Evolutionary conservation across 92 coral and sea anemone genomes (phyloP).

Genomic region (Zoanthus sansibaricus): DNA sequence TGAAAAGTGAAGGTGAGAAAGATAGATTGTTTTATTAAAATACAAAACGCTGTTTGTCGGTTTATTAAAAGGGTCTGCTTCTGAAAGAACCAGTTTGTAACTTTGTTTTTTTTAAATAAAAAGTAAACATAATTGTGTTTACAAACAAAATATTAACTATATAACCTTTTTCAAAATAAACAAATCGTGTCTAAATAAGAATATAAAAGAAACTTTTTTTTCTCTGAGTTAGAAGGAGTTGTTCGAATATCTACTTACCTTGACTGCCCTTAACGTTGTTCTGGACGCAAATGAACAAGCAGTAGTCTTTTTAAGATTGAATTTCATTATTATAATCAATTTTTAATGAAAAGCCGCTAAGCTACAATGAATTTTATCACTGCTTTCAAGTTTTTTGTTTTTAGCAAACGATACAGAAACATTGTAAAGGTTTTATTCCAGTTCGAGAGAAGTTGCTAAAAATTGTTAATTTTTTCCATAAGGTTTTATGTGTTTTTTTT

Average conservation of each 20-base stretch:
- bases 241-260: slow-evolving; percentile 18
- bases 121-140: not conserved
- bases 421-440: not conserved
- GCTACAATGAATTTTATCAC: slow-evolving; percentile 34
- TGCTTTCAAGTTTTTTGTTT: slow-evolving; percentile 9
- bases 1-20: not conserved
- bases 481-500: not conserved
- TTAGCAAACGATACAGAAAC: not conserved
- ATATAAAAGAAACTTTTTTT: not conserved
- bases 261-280: slow-evolving; percentile 7
- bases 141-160: not conserved
- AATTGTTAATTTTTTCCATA: not conserved
- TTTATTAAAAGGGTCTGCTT: not conserved
- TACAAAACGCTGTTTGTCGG: not conserved
- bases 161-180: not conserved
- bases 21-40: not conserved
- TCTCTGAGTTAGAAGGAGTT: not conserved
- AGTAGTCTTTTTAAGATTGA: slow-evolving; percentile 1
- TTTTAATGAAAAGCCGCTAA: slow-evolving; percentile 17
- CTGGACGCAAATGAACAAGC: slow-evolving; percentile 36
- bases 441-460: not conserved
- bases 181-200: not conserved
- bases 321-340: slow-evolving; percentile 18
- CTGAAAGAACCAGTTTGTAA: not conserved
- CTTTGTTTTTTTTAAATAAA: not conserved